Base-by-base conservation (phyloP, 2,888 invertebrate genomes). In the Agrotis clavis region DNA sequence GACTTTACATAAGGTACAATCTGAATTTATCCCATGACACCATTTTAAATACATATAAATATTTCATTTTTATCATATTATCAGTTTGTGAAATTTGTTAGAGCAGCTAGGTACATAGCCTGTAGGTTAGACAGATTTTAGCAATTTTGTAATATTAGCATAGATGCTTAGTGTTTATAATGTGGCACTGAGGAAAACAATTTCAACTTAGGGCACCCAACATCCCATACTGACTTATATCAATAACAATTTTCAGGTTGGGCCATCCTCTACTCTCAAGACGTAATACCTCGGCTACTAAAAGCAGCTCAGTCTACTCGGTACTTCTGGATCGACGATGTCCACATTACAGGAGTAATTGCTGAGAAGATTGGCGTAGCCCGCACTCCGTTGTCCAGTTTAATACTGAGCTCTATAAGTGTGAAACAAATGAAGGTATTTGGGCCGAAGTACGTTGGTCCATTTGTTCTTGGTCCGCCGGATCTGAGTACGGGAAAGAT, bases 301-400 rank as follows among this genome's bases (percentile, higher is more conserved):
- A 94, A 93, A 68, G 96, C 96, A 61, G 97, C 97, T 1, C 97
- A 97, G 86, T 93, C 91, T 11, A 92, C 96, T 4, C 97, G 97
- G 2, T 98, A 98, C 89, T 98, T 98, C 94, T 98, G 98, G 98
- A 98, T 98, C 64, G 98, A 98, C 89, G 98, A 98, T 91, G 98
- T 98, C 50, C 98, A 98, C 86, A 96, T 98, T 51, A 98, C 98
- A 0, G 98, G 98, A 35, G 94, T 97, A 0, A 89, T 97, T 69
- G 97, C 97, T 0, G 92, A 96, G 81, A 96, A 96, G 86, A 93
- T 96, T 13, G 97, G 97, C 80, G 88, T 97, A n/a, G 92, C 95
- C 0, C 96, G 97, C 64, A 97, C 97, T 0, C 94, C 97, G 35
- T 81, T 97, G n/a, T 91, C 92, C 60, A 93, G 93, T 51, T 86